Conservation (phyloP, 53 echinoderm and acorn worm species). For the Patiria pectinifera region DNA sequence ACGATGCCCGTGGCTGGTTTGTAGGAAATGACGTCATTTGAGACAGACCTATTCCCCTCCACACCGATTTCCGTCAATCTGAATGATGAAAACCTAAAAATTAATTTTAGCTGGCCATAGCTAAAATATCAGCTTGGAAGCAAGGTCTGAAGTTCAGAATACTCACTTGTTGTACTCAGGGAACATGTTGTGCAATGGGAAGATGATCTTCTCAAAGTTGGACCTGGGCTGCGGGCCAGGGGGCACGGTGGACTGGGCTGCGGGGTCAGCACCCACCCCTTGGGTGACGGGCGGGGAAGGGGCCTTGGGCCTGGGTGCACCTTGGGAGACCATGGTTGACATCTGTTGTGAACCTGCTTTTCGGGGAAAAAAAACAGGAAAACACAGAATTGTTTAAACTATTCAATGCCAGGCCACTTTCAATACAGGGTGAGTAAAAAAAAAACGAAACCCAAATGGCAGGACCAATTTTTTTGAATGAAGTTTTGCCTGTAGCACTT, state of each 20-base stretch:
- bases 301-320: neutral
- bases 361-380: neutral
- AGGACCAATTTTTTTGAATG: no score
- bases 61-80: no score
- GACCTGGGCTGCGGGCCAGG: constrained; percentile 67
- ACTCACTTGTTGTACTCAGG: constrained; percentile 92
- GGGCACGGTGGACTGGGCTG: neutral
- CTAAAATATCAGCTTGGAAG: neutral
- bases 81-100: no score
- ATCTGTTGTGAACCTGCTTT: neutral
- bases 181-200: constrained; percentile 75
- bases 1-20: no score
- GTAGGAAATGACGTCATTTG: no score
- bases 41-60: no score
- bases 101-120: neutral
- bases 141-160: no score
- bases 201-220: constrained; percentile 94
- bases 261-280: neutral
- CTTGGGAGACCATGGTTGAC: neutral
- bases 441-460: no score
- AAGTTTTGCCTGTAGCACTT: no score
- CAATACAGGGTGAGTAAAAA: neutral
- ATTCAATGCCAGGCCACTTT: neutral
- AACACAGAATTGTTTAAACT: neutral
- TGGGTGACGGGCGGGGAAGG: neutral